Evolutionary conservation across 2,797 vertebrate genomes (phyloP).

Genomic region (Ctenopoma multispine): DNA sequence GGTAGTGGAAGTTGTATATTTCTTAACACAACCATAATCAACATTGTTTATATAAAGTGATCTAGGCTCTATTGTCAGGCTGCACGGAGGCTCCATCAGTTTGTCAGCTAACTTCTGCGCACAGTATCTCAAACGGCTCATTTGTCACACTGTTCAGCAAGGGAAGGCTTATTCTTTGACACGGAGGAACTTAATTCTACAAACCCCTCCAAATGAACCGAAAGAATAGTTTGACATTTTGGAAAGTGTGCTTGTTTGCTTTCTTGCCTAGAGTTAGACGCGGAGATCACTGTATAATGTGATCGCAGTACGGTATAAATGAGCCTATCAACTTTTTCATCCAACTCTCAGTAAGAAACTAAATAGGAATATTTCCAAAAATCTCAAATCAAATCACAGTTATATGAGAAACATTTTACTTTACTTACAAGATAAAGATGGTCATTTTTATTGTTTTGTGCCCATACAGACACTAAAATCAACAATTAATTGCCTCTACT

Average conservation of each 20-base stretch:
- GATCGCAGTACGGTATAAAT: not conserved
- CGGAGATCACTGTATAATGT: no score
- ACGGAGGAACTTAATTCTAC: slow-evolving; percentile 4
- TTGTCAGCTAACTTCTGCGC: slow-evolving; percentile 40
- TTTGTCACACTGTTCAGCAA: slow-evolving; percentile 18
- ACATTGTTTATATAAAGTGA: slow-evolving; percentile 48
- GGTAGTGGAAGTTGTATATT: slow-evolving; percentile 63
- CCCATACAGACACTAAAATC: not conserved
- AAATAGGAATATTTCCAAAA: slow-evolving; percentile 18
- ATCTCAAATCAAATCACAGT: slow-evolving; percentile 8
- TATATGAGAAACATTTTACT: slow-evolving; percentile 28
- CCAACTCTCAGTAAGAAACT: slow-evolving; percentile 7
- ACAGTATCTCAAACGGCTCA: slow-evolving; percentile 20
- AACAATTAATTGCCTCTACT: no score
- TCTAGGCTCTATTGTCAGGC: slow-evolving; percentile 45
- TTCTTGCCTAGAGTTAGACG: not conserved
- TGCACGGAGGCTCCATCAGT: slow-evolving; percentile 50
- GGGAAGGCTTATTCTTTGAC: slow-evolving; percentile 20
- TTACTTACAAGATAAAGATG: not conserved
- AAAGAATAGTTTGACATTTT: slow-evolving; percentile 12
- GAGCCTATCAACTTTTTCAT: not conserved
- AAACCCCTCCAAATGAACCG: slow-evolving; percentile 12
- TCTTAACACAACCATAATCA: slow-evolving; percentile 60
- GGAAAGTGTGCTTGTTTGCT: slow-evolving; percentile 1
- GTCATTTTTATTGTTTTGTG: not conserved